A percentile compares a stretch with the other conserved stretches of the same genome.
phyloP scores from a whole-genome alignment of 2,888 invertebrate species.

The Pteria penguin region DNA sequence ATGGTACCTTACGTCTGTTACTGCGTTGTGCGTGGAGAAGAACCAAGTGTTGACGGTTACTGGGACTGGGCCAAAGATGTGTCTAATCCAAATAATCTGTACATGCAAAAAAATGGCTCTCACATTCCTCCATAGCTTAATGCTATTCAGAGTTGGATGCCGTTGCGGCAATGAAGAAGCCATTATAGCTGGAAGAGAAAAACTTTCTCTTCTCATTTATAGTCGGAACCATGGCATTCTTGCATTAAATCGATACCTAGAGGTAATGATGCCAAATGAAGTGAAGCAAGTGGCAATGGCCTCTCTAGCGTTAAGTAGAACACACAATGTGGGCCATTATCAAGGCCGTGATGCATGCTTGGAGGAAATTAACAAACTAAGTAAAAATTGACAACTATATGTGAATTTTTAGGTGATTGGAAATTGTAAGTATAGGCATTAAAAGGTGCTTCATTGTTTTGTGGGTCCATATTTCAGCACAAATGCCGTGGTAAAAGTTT shows the following conservation, averaged over 20 bases:
- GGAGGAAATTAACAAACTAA: constrained; percentile 39
- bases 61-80: constrained; percentile 29
- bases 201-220: constrained; percentile 28
- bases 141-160: constrained; percentile 39
- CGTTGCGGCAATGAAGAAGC: constrained; percentile 27
- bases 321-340: constrained; percentile 36
- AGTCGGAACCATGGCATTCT: constrained; percentile 12
- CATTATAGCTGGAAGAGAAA: constrained; percentile 35
- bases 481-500: too few relatives aligned
- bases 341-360: constrained; percentile 40
- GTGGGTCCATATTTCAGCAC: too few relatives aligned
- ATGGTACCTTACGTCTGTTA: constrained; percentile 17
- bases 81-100: constrained; percentile 36
- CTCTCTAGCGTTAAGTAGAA: constrained; percentile 28
- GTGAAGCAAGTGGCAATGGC: constrained; percentile 7
- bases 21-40: background rate
- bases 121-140: constrained; percentile 32
- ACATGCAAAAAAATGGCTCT: constrained; percentile 32
- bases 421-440: too few relatives aligned
- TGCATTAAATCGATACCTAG: background rate
- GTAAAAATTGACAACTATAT: too few relatives aligned
- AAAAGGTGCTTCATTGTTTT: too few relatives aligned
- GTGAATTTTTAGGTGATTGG: too few relatives aligned
- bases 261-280: constrained; percentile 10
- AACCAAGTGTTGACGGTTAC: constrained; percentile 25